These are phyloP conservation scores for Papilio machaon DNA, from an alignment of 1,140 invertebrate genomes.

Conservation along the genomic window DNA sequence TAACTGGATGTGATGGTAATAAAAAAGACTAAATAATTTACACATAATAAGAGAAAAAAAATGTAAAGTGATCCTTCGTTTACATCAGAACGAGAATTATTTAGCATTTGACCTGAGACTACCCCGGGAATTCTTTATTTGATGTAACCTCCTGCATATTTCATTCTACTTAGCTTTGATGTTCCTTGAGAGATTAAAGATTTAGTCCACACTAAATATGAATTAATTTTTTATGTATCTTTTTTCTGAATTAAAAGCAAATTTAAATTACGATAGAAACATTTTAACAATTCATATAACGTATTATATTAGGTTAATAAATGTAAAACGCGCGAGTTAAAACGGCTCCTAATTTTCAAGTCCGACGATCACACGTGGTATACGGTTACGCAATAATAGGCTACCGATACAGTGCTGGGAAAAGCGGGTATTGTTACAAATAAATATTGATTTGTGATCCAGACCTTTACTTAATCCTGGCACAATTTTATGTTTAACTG, in stretches of 20 bases:
- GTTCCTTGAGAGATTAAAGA: neutral
- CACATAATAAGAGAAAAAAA: neutral
- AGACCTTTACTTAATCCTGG: too few relatives aligned
- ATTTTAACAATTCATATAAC: neutral
- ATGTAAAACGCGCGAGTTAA: neutral
- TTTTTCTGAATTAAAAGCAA: too few relatives aligned
- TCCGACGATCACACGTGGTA: slow-evolving; percentile 11
- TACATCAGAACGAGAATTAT: slow-evolving; percentile 1
- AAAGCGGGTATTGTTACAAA: neutral
- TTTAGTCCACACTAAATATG: neutral
- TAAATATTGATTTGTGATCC: too few relatives aligned
- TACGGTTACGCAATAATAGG: neutral
- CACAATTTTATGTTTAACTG: too few relatives aligned
- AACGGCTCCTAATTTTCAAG: neutral
- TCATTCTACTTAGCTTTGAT: slow-evolving; percentile 15
- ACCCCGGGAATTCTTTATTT: neutral
- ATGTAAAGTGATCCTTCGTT: neutral
- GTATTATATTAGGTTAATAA: neutral
- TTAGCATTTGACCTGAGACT: slow-evolving; percentile 5
- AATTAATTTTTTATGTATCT: neutral
- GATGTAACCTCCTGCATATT: neutral
- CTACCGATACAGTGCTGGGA: neutral
- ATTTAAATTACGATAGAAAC: too few relatives aligned
- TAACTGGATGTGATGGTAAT: neutral
- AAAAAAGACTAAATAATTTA: neutral